phyloP scores from a whole-genome alignment of 1,140 invertebrate species.

The Portunus trituberculatus region DNA sequence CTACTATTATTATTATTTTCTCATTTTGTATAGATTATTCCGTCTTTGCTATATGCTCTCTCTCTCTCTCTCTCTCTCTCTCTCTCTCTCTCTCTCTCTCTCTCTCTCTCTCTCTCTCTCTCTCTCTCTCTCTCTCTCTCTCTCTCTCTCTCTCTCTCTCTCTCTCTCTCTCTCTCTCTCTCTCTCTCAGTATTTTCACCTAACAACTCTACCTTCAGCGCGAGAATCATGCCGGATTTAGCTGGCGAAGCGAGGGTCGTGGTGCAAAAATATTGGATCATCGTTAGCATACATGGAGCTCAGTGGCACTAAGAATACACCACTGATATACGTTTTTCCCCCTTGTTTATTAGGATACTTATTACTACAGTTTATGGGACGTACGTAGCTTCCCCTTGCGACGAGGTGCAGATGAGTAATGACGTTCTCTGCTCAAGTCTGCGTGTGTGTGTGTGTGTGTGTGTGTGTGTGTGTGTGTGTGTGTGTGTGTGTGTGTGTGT shows the following conservation, averaged over 20 bases:
- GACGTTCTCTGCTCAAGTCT: neutral
- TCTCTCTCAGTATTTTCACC: neutral
- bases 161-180: neutral
- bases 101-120: no score
- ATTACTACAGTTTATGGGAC: neutral
- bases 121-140: constrained; percentile 20
- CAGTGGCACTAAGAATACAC: neutral
- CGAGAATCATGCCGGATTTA: neutral
- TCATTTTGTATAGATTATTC: neutral
- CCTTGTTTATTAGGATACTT: neutral
- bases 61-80: constrained; percentile 13
- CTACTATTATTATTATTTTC: neutral
- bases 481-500: no score
- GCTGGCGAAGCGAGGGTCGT: neutral
- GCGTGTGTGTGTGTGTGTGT: no score
- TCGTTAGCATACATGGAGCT: neutral
- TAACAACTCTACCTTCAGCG: neutral
- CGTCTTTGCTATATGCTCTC: neutral
- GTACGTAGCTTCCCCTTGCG: neutral
- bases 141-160: constrained; percentile 21
- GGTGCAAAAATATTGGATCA: neutral
- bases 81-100: constrained; percentile 2
- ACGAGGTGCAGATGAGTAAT: neutral
- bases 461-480: no score
- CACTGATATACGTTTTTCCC: neutral